These are phyloP conservation scores for Ophthalmolycus amberensis DNA, from an alignment of 2,113 vertebrate genomes.

Conservation along the genomic window DNA sequence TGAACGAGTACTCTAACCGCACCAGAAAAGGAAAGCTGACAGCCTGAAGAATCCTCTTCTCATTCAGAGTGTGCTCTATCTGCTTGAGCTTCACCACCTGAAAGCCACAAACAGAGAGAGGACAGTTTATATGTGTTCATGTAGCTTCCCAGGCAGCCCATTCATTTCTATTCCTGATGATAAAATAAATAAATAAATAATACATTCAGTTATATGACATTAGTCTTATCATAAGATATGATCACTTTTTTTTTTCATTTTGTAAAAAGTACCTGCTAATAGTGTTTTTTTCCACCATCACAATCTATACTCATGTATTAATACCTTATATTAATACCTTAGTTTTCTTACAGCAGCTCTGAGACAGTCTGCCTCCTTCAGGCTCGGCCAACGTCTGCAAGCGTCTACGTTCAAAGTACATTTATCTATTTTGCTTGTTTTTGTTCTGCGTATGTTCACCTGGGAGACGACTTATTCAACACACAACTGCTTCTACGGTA, in stretches of 20 bases:
- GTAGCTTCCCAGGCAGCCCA: background rate
- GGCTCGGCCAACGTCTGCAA: background rate
- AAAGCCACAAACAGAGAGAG: constrained; percentile 16
- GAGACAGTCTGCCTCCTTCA: background rate
- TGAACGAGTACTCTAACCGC: constrained; percentile 91
- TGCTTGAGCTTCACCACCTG: constrained; percentile 96
- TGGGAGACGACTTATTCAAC: background rate
- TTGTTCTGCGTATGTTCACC: background rate
- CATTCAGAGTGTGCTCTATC: constrained; percentile 94
- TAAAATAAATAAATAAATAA: background rate
- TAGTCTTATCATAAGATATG: background rate
- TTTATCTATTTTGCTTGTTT: background rate
- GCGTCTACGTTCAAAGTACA: background rate
- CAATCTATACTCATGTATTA: too few species aligned
- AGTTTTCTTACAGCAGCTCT: background rate
- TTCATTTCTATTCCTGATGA: background rate
- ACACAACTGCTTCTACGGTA: background rate
- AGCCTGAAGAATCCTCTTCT: constrained; percentile 93
- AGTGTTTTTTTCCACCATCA: background rate
- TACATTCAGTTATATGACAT: background rate
- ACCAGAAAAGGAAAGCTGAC: constrained; percentile 94
- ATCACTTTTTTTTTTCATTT: too few species aligned
- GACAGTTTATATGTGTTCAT: background rate
- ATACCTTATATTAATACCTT: too few species aligned
- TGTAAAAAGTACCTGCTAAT: background rate